Evolutionary conservation across 2,113 vertebrate species (phyloP), one percentile per base, ranked within the genome.

Genomic region (Lipophrys pholis): DNA sequence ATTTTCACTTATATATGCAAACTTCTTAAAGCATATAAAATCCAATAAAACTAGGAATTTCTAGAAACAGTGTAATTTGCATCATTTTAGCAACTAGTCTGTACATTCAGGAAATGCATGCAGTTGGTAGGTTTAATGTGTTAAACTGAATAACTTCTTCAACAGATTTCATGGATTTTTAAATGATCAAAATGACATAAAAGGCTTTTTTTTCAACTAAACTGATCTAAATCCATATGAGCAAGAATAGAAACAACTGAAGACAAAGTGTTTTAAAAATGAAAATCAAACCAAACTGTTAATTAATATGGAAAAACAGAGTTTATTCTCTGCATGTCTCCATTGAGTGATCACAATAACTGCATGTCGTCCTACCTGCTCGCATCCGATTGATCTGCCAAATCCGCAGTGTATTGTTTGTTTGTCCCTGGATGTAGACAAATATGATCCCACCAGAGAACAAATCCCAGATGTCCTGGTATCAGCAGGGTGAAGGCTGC

Each of bases 301-400:
- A 12, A n/a, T 48, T n/a, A 6, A 48, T n/a, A 0, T 6, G 3
- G 2, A 45, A 41, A 69, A 66, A 12, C 6, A 16, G 10, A 30
- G 10, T 11, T 11, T 5, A 12, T 30, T 65, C 38, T 6, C 30
- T 2, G 2, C 55, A 1, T 15, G 15, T 54, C 21, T 65, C 30
- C 39, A 48, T 50, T 5, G 16, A 53, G 42, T 15, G 16, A 8
- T 52, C 6, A 1, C 7, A 42, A 17, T 36, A 51, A 56, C 4
- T 71, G 16, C 7, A 4, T 30, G 21, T 30, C 21, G 21, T 75
- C 89, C 65, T 94, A 94, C 94, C 94, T 94, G 91, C 87, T 91
- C 82, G 82, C 93, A 93, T 93, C 87, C 91, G 89, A 92, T 82
- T 87, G 81, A 90, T 81, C 54, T 55, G 62, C 72, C 71, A 89